A percentile compares a stretch with the other conserved stretches of the same genome.
These are phyloP conservation scores for Panzeria rudis DNA, from an alignment of 2,888 invertebrate species.

Conservation along the genomic window DNA sequence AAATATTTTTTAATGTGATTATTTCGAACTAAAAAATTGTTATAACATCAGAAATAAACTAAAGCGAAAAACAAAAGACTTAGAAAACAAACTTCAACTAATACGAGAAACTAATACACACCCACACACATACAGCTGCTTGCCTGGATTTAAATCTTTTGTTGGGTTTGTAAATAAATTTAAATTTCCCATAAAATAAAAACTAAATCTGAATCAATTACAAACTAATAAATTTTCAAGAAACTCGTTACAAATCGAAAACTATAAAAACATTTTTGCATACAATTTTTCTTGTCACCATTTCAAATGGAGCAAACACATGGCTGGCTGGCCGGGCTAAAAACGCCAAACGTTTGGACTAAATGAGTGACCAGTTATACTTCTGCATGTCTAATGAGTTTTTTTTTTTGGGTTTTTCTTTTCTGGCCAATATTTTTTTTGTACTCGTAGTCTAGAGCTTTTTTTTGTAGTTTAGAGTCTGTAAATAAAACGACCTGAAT, in stretches of 20 bases:
- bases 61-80: slow-evolving; percentile 47
- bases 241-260: slow-evolving; percentile 19
- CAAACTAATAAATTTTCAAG: not conserved
- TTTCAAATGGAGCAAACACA: slow-evolving; percentile 47
- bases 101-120: not conserved
- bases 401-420: not conserved
- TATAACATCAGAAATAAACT: not conserved
- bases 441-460: too few species aligned
- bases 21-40: not conserved
- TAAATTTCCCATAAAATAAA: not conserved
- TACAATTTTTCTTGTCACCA: slow-evolving; percentile 26
- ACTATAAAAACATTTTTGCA: slow-evolving; percentile 45
- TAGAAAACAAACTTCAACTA: slow-evolving; percentile 29
- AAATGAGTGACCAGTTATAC: not conserved
- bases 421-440: not conserved
- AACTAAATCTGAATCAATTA: not conserved
- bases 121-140: not conserved
- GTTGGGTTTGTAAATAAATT: not conserved
- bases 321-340: not conserved
- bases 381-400: not conserved
- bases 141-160: slow-evolving; percentile 21
- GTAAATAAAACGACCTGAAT: slow-evolving; percentile 55
- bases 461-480: not conserved
- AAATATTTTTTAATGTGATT: not conserved
- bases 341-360: not conserved